phyloP scores from a whole-genome alignment of 2,113 vertebrate genomes.

The Chaenocephalus aceratus region DNA sequence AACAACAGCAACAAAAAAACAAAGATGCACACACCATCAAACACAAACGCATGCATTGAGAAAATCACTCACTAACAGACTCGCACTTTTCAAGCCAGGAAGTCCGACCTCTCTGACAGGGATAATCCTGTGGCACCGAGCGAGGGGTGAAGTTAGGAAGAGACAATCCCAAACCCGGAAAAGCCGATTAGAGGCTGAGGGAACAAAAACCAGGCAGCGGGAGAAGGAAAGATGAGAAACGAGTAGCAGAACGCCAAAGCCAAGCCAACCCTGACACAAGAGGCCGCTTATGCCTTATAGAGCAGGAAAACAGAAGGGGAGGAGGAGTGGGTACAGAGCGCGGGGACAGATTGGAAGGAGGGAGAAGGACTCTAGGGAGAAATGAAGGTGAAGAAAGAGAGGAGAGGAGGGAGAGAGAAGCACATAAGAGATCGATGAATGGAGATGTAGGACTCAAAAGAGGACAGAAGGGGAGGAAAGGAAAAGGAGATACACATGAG shows the following conservation, averaged over 20 bases:
- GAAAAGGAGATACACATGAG: neutral
- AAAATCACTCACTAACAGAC: conserved; percentile 32
- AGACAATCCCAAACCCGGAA: conserved; percentile 76
- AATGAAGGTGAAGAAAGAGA: conserved; percentile 9
- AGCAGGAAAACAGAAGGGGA: conserved; percentile 52
- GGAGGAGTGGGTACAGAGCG: conserved; percentile 26
- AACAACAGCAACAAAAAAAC: conserved; percentile 32
- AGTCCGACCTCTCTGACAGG: conserved; percentile 68
- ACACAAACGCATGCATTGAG: conserved; percentile 4
- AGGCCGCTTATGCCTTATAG: conserved; percentile 59
- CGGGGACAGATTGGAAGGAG: conserved; percentile 36
- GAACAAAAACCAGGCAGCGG: conserved; percentile 70
- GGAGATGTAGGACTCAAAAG: conserved; percentile 13
- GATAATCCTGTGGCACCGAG: conserved; percentile 73
- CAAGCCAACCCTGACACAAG: conserved; percentile 70
- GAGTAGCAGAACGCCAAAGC: conserved; percentile 57
- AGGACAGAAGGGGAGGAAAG: neutral
- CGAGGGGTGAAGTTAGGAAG: conserved; percentile 71
- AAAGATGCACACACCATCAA: conserved; percentile 27
- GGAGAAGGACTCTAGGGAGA: conserved; percentile 34
- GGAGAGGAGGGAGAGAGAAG: neutral
- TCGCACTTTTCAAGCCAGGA: conserved; percentile 55
- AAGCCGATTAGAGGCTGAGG: conserved; percentile 78
- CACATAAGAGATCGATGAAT: conserved; percentile 10
- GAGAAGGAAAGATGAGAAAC: conserved; percentile 54